These are phyloP conservation scores for Slavum lentiscoides DNA, from an alignment of 2,888 invertebrate species.

Conservation along the genomic window DNA sequence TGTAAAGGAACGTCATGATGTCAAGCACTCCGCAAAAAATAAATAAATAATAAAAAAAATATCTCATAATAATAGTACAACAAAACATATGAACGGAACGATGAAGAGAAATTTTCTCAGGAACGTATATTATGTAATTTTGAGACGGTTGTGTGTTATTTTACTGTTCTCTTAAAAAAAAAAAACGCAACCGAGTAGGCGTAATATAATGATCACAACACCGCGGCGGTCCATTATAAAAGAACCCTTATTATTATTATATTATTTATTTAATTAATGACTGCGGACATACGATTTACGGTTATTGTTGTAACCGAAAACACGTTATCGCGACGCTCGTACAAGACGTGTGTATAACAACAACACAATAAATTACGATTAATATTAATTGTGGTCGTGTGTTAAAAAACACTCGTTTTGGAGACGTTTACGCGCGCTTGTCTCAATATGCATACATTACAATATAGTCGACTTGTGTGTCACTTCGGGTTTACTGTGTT, in stretches of 20 bases:
- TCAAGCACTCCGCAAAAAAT: too few species aligned
- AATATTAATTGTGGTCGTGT: neutral
- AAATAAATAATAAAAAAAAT: too few species aligned
- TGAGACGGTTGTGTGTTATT: neutral
- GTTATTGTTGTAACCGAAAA: slow-evolving; percentile 20
- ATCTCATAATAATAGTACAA: too few species aligned
- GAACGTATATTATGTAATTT: too few species aligned
- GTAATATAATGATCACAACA: slow-evolving; percentile 20
- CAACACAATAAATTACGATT: neutral
- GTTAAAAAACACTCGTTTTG: neutral
- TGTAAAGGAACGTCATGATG: too few species aligned
- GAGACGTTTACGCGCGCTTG: neutral
- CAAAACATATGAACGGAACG: too few species aligned
- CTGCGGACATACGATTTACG: slow-evolving; percentile 8
- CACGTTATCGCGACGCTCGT: neutral
- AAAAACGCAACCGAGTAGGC: slow-evolving; percentile 16
- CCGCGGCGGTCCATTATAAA: slow-evolving; percentile 6
- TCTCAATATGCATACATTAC: too few species aligned
- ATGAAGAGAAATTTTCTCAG: too few species aligned
- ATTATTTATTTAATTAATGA: slow-evolving; percentile 27
- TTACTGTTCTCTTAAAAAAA: slow-evolving; percentile 4
- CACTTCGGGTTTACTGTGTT: neutral
- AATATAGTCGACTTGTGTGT: neutral
- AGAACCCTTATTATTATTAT: slow-evolving; percentile 17
- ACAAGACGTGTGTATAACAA: neutral